Evolutionary conservation across 2,888 invertebrate genomes (phyloP).

Genomic region (Leptinotarsa tumamoca): DNA sequence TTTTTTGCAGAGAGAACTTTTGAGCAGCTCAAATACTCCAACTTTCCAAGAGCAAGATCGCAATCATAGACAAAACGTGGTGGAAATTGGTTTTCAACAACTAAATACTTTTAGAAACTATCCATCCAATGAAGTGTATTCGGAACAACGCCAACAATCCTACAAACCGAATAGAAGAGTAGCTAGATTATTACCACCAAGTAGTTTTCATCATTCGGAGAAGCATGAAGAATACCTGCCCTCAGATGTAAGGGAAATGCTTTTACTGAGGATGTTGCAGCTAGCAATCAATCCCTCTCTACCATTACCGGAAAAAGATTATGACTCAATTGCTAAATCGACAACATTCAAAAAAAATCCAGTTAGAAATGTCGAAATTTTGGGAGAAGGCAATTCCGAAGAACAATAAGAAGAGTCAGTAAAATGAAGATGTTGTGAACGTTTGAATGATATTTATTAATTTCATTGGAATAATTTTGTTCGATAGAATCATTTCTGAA

Average conservation of each 20-base stretch:
- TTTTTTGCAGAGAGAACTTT: constrained; percentile 46
- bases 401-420: constrained; percentile 15
- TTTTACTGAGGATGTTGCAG: constrained; percentile 79
- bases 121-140: constrained; percentile 41
- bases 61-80: constrained; percentile 35
- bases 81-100: constrained; percentile 38
- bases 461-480: not conserved
- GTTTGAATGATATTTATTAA: not conserved
- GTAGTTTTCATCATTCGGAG: constrained; percentile 44
- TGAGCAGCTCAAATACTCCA: constrained; percentile 5
- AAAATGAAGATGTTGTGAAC: not conserved
- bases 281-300: constrained; percentile 77
- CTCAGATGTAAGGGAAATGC: constrained; percentile 77
- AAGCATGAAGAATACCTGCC: constrained; percentile 73
- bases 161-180: constrained; percentile 60
- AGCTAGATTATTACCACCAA: constrained; percentile 55
- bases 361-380: constrained; percentile 78
- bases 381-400: constrained; percentile 73
- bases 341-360: constrained; percentile 71
- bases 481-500: too few species aligned
- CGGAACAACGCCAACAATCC: constrained; percentile 51
- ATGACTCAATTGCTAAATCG: constrained; percentile 65
- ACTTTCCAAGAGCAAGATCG: constrained; percentile 35
- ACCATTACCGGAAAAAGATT: constrained; percentile 61
- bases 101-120: constrained; percentile 40